Conservation (phyloP, 2,113 vertebrate species). For the Trochalopteron elliotii region DNA sequence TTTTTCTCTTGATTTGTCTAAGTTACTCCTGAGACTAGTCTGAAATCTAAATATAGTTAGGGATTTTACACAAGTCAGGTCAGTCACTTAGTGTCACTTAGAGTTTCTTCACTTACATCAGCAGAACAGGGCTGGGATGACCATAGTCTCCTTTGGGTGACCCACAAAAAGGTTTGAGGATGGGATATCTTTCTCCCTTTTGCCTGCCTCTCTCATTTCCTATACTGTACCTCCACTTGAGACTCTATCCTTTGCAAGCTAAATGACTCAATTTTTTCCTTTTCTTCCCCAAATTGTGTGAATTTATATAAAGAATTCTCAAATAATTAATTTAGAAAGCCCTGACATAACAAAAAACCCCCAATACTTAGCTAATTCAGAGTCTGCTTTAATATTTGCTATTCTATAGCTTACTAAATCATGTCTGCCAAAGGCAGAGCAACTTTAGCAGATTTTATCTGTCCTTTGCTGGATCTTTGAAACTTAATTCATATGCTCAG, state of each 20-base stretch:
- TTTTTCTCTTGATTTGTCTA: neutral
- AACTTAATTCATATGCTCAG: neutral
- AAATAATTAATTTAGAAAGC: neutral
- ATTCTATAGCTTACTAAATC: neutral
- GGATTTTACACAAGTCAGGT: neutral
- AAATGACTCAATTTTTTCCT: neutral
- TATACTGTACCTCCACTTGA: neutral
- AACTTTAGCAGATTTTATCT: neutral
- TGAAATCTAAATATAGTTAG: neutral
- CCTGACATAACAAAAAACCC: neutral
- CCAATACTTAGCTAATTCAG: neutral
- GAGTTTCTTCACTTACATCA: neutral
- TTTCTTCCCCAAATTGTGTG: neutral
- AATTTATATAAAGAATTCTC: neutral
- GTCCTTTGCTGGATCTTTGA: neutral
- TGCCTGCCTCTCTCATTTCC: neutral
- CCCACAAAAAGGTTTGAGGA: rapidly evolving
- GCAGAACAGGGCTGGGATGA: neutral
- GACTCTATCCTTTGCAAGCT: neutral
- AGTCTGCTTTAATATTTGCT: neutral
- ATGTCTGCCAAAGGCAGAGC: neutral
- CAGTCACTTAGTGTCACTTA: neutral
- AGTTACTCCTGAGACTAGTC: neutral
- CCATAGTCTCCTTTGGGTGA: rapidly evolving
- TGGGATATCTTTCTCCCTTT: neutral